phyloP scores from a whole-genome alignment of 2,797 vertebrate genomes.

The Anas bernieri region DNA sequence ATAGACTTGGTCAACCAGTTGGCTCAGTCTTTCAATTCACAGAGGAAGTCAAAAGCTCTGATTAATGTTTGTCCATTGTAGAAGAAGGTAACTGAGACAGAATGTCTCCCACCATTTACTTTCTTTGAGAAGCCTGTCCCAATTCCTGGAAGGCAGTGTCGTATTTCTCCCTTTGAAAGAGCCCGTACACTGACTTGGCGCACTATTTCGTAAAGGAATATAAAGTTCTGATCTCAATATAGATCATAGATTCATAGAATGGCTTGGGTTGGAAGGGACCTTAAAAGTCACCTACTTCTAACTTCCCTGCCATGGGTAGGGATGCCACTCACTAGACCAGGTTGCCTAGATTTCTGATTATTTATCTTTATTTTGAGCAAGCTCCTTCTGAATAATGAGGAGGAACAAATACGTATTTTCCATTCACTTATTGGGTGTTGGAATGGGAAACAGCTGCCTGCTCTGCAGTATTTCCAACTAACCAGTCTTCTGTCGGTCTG shows the following conservation, averaged over 20 bases:
- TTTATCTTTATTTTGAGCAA: neutral
- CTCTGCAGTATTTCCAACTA: neutral
- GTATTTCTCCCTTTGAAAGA: neutral
- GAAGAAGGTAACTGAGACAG: neutral
- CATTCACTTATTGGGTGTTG: neutral
- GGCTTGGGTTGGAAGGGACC: no score
- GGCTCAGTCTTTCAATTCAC: neutral
- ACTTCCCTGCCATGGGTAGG: no score
- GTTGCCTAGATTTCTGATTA: neutral
- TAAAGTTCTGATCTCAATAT: neutral
- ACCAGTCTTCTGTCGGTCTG: neutral
- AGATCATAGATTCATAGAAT: neutral
- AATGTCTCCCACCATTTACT: neutral
- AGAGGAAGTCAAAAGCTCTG: neutral
- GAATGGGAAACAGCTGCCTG: neutral
- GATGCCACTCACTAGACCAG: no score
- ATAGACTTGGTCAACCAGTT: neutral
- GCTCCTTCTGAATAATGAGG: neutral
- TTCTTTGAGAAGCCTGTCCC: neutral
- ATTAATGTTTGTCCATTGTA: neutral
- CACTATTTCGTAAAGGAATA: neutral
- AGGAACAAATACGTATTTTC: neutral
- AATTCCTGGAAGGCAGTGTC: neutral
- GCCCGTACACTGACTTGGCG: fast-evolving
- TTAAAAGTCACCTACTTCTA: no score